These are phyloP conservation scores for Suncus etruscus DNA, from an alignment of 2,113 vertebrate species.

Conservation along the genomic window DNA sequence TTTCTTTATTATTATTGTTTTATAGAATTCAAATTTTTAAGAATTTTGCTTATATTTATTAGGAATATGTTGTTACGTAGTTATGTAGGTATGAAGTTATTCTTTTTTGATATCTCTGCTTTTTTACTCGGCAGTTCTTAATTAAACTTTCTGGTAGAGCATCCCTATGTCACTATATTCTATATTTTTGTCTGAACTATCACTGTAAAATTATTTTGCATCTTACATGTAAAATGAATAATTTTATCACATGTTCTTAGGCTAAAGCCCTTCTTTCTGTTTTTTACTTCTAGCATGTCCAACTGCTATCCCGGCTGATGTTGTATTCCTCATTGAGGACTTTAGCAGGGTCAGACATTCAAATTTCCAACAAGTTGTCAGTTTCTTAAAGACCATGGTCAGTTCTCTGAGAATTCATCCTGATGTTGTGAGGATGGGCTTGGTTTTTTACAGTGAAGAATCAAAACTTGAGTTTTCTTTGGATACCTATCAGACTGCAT, in stretches of 20 bases:
- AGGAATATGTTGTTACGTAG: too few relatives aligned
- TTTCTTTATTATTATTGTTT: too few relatives aligned
- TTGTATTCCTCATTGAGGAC: constrained; percentile 92
- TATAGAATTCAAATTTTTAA: too few relatives aligned
- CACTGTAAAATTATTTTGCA: too few relatives aligned
- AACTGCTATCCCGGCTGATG: constrained; percentile 86
- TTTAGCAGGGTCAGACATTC: constrained; percentile 84
- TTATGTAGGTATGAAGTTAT: too few relatives aligned
- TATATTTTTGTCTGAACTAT: not conserved
- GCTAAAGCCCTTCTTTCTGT: constrained; percentile 34
- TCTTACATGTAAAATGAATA: not conserved
- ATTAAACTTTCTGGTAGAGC: too few relatives aligned
- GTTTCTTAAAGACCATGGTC: constrained; percentile 88
- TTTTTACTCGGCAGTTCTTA: too few relatives aligned
- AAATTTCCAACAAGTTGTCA: constrained; percentile 86
- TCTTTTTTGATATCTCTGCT: too few relatives aligned
- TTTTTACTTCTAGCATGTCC: constrained; percentile 87
- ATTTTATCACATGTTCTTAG: not conserved
- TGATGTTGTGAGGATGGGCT: constrained; percentile 85
- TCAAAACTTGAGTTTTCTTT: constrained; percentile 86
- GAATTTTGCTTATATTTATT: too few relatives aligned
- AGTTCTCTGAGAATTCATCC: constrained; percentile 82
- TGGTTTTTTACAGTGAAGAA: constrained; percentile 86
- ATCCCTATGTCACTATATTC: not conserved
- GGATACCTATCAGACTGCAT: constrained; percentile 84